Base-by-base conservation (phyloP, 2,113 vertebrate genomes). In the Percopsis transmontana region DNA sequence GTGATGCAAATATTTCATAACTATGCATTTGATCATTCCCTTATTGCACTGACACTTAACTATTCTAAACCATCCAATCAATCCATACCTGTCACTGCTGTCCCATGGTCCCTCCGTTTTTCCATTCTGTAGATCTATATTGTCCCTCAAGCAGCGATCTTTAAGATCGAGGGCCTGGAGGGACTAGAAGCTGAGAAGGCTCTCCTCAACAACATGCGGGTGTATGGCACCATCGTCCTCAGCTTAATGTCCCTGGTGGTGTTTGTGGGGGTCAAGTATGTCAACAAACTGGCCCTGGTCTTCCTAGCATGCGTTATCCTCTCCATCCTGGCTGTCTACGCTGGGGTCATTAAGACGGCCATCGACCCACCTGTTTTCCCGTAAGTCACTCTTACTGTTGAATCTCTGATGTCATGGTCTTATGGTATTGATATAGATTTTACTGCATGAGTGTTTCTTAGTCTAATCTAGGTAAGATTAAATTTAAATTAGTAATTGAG, bases 271-370 rank as follows among this genome's bases (percentile, higher is more conserved):
- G 97, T 99, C 67, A 99, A 96, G 73, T 99, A 99, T 0, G 97
- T 99, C 79, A 99, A 99, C 89, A 99, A 99, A 87, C 94, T 99
- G 68, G 97, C 97, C 0, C 83, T 99, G 72, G 89, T 97, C 72
- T 99, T 99, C 90, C 89, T 99, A 84, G 96, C 96, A 54, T 99
- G 97, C 5, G 97, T 99, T 85, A 95, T 99, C 86, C 92, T 98
- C 62, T 99, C 97, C 72, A 99, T 99, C 80, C 51, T 99, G 0
- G 92, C 97, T 53, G 97, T 99, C 83, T 99, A 99, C 0, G 96
- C 93, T 0, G 97, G 97, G 4, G 96, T 99, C 87, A 96, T 99
- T 91, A 98, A 98, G 79, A 96, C 96, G 0, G 94, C 96, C 73
- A 88, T 99, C 0, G 95, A 98, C 50, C 95, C 97, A 0, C 97